Evolutionary conservation across 2,113 vertebrate genomes (phyloP).

Genomic region (Malurus elegans): DNA sequence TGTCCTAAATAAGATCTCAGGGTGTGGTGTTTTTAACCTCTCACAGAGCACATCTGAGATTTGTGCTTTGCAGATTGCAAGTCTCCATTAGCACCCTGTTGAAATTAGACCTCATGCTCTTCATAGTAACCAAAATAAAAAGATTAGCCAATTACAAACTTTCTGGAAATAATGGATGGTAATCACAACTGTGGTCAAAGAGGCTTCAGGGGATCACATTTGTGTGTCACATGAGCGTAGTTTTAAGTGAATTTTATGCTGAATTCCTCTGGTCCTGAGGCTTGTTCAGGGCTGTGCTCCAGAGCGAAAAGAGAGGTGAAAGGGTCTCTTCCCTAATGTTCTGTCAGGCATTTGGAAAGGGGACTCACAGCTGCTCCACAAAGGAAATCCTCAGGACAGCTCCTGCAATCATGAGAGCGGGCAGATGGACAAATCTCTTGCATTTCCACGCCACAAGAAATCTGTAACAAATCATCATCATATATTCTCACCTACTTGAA

Average conservation of each 20-base stretch:
- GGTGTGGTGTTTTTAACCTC: background rate
- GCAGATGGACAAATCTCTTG: background rate
- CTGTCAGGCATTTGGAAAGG: background rate
- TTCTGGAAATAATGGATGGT: background rate
- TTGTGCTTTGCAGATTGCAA: background rate
- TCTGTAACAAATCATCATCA: background rate
- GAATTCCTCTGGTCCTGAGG: background rate
- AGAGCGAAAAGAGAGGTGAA: background rate
- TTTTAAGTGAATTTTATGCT: background rate
- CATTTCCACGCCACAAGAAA: background rate
- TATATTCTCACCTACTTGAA: background rate
- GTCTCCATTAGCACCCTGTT: background rate
- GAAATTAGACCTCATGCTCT: background rate
- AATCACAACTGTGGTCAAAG: background rate
- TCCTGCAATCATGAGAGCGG: fast-evolving
- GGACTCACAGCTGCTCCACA: background rate
- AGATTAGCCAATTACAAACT: background rate
- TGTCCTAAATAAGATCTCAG: background rate
- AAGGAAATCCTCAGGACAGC: background rate
- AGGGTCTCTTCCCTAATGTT: background rate
- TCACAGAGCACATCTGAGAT: background rate
- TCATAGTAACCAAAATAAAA: background rate
- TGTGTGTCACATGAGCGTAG: background rate
- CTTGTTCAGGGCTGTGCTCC: background rate
- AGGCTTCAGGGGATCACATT: background rate